Base-by-base conservation (phyloP, 2,113 vertebrate genomes). In the Eublepharis macularius region DNA sequence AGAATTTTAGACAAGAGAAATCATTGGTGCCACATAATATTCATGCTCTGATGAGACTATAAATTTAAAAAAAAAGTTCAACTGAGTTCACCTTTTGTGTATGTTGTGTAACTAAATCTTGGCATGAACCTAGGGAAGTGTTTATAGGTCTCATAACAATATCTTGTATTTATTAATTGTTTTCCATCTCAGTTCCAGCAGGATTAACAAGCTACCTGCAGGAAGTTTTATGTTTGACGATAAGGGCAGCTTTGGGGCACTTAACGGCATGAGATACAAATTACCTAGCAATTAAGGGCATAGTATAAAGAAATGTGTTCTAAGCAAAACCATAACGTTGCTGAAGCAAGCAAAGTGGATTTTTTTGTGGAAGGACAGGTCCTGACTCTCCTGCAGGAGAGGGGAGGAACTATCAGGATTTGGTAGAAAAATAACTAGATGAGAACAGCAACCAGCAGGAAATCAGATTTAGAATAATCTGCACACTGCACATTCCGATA, bases 111-210 rank as follows among this genome's bases (percentile, higher is more conserved):
- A 89, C 79, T 47, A 84, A 84, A 87, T 49, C 54, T 90, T 80
- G 41, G 76, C 72, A 90, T 84, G 54, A 82, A 83, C 73, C 85
- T 80, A 4, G 26, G 45, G 41, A 4, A 80, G 70, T 88, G 87
- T 88, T 91, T 90, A 80, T 54, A 92, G 74, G 79, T 87, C 85
- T 88, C 89, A 84, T 88, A 66, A 85, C 83, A 87, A 91, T 88
- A 87, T 85, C 88, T 90, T 88, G 43, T 36, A 77, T 90, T 92
- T 78, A 88, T 79, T 51, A 60, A 77, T 70, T 86, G 72, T 43
- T 90, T 90, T 88, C 84, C 47, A 45, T 73, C 72, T 86, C n/a
- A 66, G 81, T 89, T 76, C 83, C 87, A 81, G 83, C 19, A 57
- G 80, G 80, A 21, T 87, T 93, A 91, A 73, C 57, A 70, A 89